Evolutionary conservation across 2,888 invertebrate species (phyloP), one percentile per base, ranked within the genome.

Genomic region (Malacosoma neustria): DNA sequence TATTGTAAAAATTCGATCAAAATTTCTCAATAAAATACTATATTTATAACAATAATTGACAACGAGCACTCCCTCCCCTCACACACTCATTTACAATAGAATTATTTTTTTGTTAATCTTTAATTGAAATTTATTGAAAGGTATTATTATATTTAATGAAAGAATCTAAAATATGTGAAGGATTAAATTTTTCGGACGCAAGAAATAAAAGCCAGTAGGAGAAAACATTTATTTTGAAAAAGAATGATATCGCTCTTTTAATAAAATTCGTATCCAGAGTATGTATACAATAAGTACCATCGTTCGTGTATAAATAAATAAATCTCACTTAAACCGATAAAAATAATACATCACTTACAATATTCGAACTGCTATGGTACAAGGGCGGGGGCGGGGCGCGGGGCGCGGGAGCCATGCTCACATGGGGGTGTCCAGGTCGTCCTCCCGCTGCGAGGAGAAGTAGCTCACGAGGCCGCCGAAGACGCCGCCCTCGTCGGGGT

Each of bases 381-480:
- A 14, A 14, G 33, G n/a, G 2, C 9, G 7, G 7, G 4, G 2
- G 30, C n/a, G 13, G 34, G 3, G 1, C 9, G 12, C 9, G 4
- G 3, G 5, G 4, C 34, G 29, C 13, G 13, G 32, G 22, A 30
- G 38, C 61, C 73, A 80, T n/a, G n/a, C n/a, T 22, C 9, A 22
- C 22, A 22, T 22, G 6, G 22, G 2, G 46, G 72, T 90, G 72
- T 95, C 95, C 61, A 95, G 89, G 75, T 95, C 95, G 66, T 95
- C 95, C 70, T 95, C 93, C 52, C 90, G 90, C 74, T 96, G 96
- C 65, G 95, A 95, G 53, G 95, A 95, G 77, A 96, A 96, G 81
- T 96, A 96, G 70, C 95, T 95, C 41, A 96, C 96, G 56, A 96
- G 88, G 3, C 96, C 96, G 30, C 95, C 95, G 72, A 96, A 96